phyloP scores from a whole-genome alignment of 2,113 vertebrate species.

The Pontoporia blainvillei region DNA sequence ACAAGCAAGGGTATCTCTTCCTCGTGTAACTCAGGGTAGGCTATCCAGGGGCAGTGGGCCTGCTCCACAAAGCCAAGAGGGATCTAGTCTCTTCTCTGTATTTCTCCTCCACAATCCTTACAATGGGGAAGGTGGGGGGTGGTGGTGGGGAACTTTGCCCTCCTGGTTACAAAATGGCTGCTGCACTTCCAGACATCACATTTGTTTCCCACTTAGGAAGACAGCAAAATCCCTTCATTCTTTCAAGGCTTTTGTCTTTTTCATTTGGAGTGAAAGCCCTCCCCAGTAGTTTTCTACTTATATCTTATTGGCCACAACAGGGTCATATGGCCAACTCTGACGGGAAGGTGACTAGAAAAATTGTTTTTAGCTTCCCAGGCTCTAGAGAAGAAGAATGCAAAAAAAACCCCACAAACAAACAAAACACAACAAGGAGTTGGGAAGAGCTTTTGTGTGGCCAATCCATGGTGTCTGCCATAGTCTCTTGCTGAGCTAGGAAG shows the following conservation, averaged over 20 bases:
- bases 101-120: not conserved
- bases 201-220: not conserved
- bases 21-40: not conserved
- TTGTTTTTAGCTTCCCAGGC: not conserved
- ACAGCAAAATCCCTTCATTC: not conserved
- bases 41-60: not conserved
- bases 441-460: not conserved
- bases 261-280: not conserved
- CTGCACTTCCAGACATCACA: not conserved
- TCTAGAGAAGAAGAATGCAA: not conserved
- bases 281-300: not conserved
- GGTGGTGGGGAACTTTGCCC: no score
- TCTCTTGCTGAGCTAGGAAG: not conserved
- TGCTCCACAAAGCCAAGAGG: not conserved
- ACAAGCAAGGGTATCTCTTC: not conserved
- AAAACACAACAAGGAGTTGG: not conserved
- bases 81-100: not conserved
- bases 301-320: not conserved
- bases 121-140: not conserved
- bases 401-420: not conserved
- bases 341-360: not conserved
- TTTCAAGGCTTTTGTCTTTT: not conserved
- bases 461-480: not conserved
- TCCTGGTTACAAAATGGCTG: not conserved
- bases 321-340: not conserved